phyloP scores from a whole-genome alignment of 2,113 vertebrate genomes.

The Sisor rabdophorus region DNA sequence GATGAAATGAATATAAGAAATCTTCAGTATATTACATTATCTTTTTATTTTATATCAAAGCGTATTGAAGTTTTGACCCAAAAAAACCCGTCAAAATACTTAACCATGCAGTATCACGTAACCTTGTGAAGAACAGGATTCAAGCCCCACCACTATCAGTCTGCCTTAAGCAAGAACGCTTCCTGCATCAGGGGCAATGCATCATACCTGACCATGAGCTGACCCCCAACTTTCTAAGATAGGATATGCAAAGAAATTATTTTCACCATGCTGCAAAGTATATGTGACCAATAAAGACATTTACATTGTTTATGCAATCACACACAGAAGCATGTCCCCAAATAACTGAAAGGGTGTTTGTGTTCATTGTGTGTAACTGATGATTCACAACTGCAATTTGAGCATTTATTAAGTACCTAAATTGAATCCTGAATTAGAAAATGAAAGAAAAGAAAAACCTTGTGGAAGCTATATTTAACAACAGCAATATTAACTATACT shows the following conservation, averaged over 20 bases:
- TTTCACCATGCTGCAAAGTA: too few relatives aligned
- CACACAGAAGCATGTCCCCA: constrained; percentile 11
- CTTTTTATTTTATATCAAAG: background rate
- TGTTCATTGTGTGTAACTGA: background rate
- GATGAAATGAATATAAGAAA: background rate
- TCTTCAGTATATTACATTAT: background rate
- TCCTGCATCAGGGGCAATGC: too few relatives aligned
- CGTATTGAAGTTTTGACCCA: constrained; percentile 21
- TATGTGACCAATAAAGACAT: too few relatives aligned
- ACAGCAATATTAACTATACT: background rate
- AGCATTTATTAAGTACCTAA: background rate
- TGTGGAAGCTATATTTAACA: background rate
- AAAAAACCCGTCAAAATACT: constrained; percentile 21
- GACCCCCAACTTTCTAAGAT: too few relatives aligned
- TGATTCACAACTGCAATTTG: background rate
- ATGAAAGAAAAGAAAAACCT: background rate
- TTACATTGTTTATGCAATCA: constrained; percentile 17
- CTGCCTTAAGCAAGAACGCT: too few relatives aligned
- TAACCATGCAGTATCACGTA: constrained; percentile 23
- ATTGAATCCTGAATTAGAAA: background rate
- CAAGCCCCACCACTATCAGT: too few relatives aligned
- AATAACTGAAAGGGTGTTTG: constrained; percentile 21
- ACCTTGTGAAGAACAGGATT: background rate
- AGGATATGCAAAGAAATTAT: too few relatives aligned
- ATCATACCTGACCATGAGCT: too few relatives aligned